Conservation (phyloP, 2,888 invertebrate species). For the Polyommatus icarus region DNA sequence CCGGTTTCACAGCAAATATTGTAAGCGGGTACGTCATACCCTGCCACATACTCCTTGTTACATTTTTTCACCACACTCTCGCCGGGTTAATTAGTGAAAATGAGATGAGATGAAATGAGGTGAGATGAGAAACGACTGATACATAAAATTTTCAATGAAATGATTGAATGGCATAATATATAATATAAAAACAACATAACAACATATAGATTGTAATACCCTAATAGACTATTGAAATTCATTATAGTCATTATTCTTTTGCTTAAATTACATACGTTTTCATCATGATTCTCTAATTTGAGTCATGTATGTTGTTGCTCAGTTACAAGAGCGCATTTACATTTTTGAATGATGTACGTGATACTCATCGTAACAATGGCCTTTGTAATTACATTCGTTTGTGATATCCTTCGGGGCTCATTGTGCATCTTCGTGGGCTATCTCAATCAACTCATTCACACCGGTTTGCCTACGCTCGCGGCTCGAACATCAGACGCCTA, state of each 20-base stretch:
- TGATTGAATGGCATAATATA: too few relatives aligned
- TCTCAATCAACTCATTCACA: conserved; percentile 44
- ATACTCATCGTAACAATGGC: neutral
- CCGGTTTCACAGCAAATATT: too few relatives aligned
- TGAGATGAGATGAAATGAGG: too few relatives aligned
- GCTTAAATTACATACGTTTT: neutral
- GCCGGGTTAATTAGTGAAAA: too few relatives aligned
- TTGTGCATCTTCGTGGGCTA: conserved; percentile 38
- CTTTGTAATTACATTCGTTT: conserved; percentile 26
- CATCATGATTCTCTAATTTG: too few relatives aligned
- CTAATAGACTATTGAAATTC: neutral
- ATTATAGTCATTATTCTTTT: neutral
- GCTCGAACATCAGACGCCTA: conserved; percentile 48
- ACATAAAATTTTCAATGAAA: too few relatives aligned
- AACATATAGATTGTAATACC: neutral
- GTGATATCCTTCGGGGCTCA: conserved; percentile 33
- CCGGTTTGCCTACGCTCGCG: conserved; percentile 62
- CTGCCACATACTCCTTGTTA: too few relatives aligned
- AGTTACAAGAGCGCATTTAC: neutral
- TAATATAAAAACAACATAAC: too few relatives aligned
- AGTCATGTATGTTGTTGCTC: too few relatives aligned
- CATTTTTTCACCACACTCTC: too few relatives aligned
- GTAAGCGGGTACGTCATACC: too few relatives aligned
- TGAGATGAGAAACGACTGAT: too few relatives aligned
- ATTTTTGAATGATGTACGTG: neutral